These are phyloP conservation scores for Sebastes jordani DNA, from an alignment of 2,797 vertebrate genomes.

Conservation along the genomic window DNA sequence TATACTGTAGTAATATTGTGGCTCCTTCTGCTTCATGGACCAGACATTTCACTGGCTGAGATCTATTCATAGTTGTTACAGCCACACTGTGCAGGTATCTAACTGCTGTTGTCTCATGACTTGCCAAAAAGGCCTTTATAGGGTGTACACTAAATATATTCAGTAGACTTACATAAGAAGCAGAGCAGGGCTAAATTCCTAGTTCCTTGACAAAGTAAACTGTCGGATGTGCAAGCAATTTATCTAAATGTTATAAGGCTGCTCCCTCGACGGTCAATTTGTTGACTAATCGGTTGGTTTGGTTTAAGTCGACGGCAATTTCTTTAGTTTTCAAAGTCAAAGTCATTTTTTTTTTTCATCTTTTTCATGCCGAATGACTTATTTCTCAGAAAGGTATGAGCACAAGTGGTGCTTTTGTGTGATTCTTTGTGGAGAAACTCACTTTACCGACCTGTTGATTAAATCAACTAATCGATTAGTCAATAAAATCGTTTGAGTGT, in stretches of 20 bases:
- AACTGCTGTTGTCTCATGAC: conserved; percentile 9
- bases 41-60: background rate
- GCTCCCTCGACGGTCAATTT: too few relatives aligned
- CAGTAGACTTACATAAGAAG: conserved; percentile 9
- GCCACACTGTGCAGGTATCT: background rate
- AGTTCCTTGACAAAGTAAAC: background rate
- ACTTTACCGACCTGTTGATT: too few relatives aligned
- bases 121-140: background rate
- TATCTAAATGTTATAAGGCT: background rate
- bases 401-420: too few relatives aligned
- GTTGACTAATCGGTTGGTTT: too few relatives aligned
- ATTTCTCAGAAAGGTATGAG: too few relatives aligned
- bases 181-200: background rate
- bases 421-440: too few relatives aligned
- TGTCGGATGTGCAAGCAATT: background rate
- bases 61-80: background rate
- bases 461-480: too few relatives aligned
- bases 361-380: too few relatives aligned
- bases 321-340: too few relatives aligned
- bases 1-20: background rate
- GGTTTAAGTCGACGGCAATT: too few relatives aligned
- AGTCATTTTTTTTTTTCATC: too few relatives aligned
- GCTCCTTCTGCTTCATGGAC: background rate
- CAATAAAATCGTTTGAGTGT: too few relatives aligned
- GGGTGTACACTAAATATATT: conserved; percentile 14